phyloP scores from a whole-genome alignment of 2,113 vertebrate genomes.

The Grallaria varia region DNA sequence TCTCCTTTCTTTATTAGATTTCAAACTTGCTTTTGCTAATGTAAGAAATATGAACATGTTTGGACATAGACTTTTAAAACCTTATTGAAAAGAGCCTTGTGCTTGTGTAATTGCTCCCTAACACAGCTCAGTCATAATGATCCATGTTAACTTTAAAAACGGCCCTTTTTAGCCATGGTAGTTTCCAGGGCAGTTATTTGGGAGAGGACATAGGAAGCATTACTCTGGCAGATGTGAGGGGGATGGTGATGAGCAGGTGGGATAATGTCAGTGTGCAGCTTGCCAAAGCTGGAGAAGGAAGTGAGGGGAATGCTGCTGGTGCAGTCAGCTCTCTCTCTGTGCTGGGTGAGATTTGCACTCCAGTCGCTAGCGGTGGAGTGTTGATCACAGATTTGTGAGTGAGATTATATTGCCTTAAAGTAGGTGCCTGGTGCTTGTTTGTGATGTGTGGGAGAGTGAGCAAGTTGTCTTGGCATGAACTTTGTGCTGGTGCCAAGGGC shows the following conservation, averaged over 20 bases:
- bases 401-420: slow-evolving; percentile 25
- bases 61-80: not conserved
- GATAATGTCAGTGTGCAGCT: not conserved
- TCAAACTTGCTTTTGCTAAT: not conserved
- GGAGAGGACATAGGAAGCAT: not conserved
- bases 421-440: slow-evolving; percentile 28
- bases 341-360: not conserved
- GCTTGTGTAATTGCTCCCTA: not conserved
- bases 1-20: not conserved
- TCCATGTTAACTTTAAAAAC: not conserved
- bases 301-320: not conserved
- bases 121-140: not conserved
- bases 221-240: slow-evolving; percentile 9
- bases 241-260: slow-evolving; percentile 4
- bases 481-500: slow-evolving; percentile 31
- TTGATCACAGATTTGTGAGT: slow-evolving; percentile 31
- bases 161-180: not conserved
- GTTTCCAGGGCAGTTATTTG: not conserved
- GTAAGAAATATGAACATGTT: not conserved
- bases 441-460: slow-evolving; percentile 3
- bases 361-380: not conserved
- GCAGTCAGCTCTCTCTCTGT: not conserved
- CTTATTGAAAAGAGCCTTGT: not conserved
- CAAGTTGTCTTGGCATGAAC: slow-evolving; percentile 36
- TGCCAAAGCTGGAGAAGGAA: not conserved